These are phyloP conservation scores for Bathynomus jamesi DNA, from an alignment of 1,140 invertebrate species.

Conservation along the genomic window DNA sequence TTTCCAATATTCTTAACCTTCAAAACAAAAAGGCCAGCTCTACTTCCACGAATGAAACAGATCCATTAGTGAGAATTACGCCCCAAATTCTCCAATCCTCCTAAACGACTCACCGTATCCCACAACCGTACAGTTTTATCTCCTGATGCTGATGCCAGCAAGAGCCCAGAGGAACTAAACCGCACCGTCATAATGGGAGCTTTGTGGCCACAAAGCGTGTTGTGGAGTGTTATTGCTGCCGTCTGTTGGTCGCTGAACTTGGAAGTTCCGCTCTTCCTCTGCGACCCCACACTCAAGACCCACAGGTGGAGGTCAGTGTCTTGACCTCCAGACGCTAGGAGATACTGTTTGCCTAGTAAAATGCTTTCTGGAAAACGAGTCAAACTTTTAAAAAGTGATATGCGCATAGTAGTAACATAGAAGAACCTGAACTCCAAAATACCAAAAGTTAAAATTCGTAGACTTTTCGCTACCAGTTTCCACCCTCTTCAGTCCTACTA, in stretches of 20 bases:
- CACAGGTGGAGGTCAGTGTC: conserved; percentile 66
- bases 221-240: conserved; percentile 15
- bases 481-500: no score
- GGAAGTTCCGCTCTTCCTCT: conserved; percentile 18
- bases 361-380: conserved; percentile 14
- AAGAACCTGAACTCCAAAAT: no score
- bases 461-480: no score
- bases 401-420: no score
- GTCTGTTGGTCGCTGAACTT: conserved; percentile 7
- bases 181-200: conserved; percentile 77
- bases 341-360: conserved; percentile 44
- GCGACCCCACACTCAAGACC: conserved; percentile 50
- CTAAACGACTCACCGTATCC: conserved; percentile 55
- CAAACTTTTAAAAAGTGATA: no score
- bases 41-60: no score
- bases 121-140: conserved; percentile 74
- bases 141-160: conserved; percentile 72
- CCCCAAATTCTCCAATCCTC: no score
- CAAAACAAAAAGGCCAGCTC: no score
- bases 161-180: conserved; percentile 92
- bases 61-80: no score
- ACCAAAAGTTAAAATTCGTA: no score
- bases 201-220: conserved; percentile 60
- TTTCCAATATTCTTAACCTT: no score
- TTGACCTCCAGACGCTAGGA: conserved; percentile 60